A percentile compares a stretch with the other conserved stretches of the same genome.
Evolutionary conservation across 2,113 vertebrate genomes (phyloP).

Genomic region (Apaloderma vittatum): DNA sequence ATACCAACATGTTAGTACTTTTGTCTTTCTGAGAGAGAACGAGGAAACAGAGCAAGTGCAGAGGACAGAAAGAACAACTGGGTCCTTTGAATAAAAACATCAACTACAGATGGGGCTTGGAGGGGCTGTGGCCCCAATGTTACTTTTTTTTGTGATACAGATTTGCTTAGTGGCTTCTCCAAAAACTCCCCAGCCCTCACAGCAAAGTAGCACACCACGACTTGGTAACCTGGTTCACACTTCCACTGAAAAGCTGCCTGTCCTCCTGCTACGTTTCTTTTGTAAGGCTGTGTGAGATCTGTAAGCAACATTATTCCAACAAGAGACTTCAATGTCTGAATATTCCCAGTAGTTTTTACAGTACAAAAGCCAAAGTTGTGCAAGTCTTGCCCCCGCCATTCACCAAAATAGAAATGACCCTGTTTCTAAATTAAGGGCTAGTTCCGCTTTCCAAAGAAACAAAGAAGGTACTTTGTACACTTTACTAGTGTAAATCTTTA

Average conservation of each 20-base stretch:
- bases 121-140: background rate
- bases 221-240: background rate
- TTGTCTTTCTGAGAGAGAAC: background rate
- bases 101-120: accelerated
- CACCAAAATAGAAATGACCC: background rate
- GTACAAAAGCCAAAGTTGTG: background rate
- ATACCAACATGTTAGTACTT: background rate
- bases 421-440: background rate
- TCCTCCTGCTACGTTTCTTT: background rate
- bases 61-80: background rate
- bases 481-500: background rate
- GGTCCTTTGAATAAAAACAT: background rate
- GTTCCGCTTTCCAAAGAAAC: background rate
- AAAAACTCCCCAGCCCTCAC: background rate
- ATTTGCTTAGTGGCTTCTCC: background rate
- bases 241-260: background rate
- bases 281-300: background rate
- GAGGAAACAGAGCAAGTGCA: background rate
- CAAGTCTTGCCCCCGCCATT: background rate
- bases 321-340: background rate
- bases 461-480: background rate
- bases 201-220: background rate
- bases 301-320: background rate
- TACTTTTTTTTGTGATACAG: background rate
- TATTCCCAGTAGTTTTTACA: background rate